A percentile compares a stretch with the other conserved stretches of the same genome.
Evolutionary conservation across 2,113 vertebrate genomes (phyloP).

Genomic region (Catharus fuscescens): DNA sequence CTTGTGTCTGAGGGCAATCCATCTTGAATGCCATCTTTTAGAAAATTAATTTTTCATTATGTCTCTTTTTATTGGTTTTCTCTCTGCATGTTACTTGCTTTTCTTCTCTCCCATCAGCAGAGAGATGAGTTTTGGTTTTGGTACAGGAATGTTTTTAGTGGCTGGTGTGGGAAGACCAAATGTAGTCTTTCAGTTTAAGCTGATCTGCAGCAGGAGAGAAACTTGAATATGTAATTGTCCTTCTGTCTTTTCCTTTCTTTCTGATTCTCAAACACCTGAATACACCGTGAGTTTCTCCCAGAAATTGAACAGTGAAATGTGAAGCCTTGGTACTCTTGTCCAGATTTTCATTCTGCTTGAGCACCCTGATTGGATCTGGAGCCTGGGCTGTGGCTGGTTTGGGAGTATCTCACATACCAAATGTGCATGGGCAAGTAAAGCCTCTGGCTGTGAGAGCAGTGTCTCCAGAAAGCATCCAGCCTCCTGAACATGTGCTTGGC

Average conservation of each 20-base stretch:
- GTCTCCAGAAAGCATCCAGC: background rate
- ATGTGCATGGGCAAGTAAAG: background rate
- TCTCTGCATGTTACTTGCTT: background rate
- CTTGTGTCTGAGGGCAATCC: background rate
- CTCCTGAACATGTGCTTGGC: background rate
- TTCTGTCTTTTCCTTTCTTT: background rate
- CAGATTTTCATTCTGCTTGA: background rate
- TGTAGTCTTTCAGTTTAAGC: background rate
- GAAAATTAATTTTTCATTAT: background rate
- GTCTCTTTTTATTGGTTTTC: background rate
- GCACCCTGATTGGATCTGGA: background rate
- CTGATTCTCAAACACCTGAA: background rate
- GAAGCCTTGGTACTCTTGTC: background rate
- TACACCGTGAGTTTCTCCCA: background rate
- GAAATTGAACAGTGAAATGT: background rate
- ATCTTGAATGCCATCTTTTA: background rate
- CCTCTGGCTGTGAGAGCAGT: background rate
- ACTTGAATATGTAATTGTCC: background rate
- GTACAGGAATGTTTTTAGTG: background rate
- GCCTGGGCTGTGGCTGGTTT: background rate
- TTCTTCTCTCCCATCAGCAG: background rate
- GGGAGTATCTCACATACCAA: background rate
- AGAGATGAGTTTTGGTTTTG: background rate
- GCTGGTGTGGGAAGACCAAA: background rate
- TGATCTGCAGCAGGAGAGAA: background rate